These are phyloP conservation scores for Lithodes maja DNA, from an alignment of 2,888 invertebrate genomes.

Conservation along the genomic window DNA sequence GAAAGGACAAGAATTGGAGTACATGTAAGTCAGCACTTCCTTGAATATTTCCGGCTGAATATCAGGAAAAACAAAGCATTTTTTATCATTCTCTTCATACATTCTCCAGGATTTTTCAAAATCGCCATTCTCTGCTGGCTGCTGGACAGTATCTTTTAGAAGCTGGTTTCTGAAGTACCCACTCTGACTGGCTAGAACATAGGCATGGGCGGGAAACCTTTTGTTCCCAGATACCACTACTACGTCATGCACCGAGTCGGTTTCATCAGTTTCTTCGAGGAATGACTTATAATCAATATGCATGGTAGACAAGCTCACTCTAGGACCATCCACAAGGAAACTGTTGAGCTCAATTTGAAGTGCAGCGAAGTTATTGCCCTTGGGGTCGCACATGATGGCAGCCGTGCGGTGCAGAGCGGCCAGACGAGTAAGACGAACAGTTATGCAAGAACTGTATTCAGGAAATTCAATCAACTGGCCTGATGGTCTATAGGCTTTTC, in stretches of 20 bases:
- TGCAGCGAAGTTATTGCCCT: constrained; percentile 60
- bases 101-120: constrained; percentile 23
- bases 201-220: constrained; percentile 62
- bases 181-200: constrained; percentile 54
- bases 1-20: constrained; percentile 43
- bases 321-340: constrained; percentile 40
- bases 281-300: constrained; percentile 31
- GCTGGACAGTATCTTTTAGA: not conserved
- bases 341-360: constrained; percentile 56
- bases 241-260: constrained; percentile 53
- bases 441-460: constrained; percentile 34
- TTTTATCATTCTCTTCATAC: constrained; percentile 32
- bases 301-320: constrained; percentile 29
- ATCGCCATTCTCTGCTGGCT: not conserved
- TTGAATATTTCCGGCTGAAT: constrained; percentile 51
- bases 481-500: constrained; percentile 20
- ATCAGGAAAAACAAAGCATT: constrained; percentile 35
- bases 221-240: constrained; percentile 43
- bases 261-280: constrained; percentile 40
- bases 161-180: constrained; percentile 37
- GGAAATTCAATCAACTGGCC: constrained; percentile 42
- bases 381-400: constrained; percentile 59
- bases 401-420: constrained; percentile 54
- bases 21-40: constrained; percentile 57
- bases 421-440: constrained; percentile 49